Conservation (phyloP, 2,888 invertebrate genomes). For the Hylaea fasciaria region DNA sequence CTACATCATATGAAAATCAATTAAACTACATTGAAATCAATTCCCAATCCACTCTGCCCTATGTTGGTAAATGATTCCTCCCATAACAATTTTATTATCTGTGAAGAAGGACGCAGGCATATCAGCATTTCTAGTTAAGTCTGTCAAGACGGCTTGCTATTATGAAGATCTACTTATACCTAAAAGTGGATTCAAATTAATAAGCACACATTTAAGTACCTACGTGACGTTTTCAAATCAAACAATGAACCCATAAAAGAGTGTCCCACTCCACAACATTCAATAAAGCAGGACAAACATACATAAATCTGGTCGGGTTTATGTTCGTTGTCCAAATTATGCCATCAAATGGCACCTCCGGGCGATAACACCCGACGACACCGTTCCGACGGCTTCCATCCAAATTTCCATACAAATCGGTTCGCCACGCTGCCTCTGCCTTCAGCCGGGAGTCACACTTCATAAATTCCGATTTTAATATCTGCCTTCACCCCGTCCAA, state of each 20-base stretch:
- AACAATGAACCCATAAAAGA: constrained; percentile 61
- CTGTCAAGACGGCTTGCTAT: no score
- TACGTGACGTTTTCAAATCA: constrained; percentile 31
- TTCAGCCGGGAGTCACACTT: constrained; percentile 63
- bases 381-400: constrained; percentile 51
- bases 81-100: no score
- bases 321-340: constrained; percentile 78
- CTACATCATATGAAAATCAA: no score
- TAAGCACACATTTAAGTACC: no score
- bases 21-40: no score
- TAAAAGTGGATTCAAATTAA: no score
- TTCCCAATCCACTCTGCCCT: no score
- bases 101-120: no score
- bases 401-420: constrained; percentile 82
- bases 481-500: constrained; percentile 46
- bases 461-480: constrained; percentile 83
- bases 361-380: constrained; percentile 60
- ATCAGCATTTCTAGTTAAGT: no score
- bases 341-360: constrained; percentile 77
- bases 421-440: constrained; percentile 66
- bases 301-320: constrained; percentile 78
- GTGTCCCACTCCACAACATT: constrained; percentile 70
- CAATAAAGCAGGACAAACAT: constrained; percentile 74
- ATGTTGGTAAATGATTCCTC: no score
- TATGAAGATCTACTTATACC: no score